Evolutionary conservation across 1,140 invertebrate genomes (phyloP).

Genomic region (Pemphigus obesinymphae): DNA sequence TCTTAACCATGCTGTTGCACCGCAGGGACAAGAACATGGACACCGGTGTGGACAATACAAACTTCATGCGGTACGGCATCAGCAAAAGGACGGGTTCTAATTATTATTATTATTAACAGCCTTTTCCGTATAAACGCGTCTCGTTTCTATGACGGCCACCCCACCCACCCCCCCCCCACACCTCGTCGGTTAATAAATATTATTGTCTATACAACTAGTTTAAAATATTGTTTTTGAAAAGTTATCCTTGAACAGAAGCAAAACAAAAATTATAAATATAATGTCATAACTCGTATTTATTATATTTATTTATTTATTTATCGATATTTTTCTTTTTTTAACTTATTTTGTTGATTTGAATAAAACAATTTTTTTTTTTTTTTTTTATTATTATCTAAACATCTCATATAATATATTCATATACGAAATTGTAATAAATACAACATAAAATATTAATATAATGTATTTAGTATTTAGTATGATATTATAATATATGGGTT

Average conservation of each 20-base stretch:
- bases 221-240: not conserved
- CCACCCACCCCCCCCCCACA: no score
- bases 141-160: not conserved
- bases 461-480: not conserved
- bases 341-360: constrained; percentile 6
- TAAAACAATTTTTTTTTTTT: constrained; percentile 27
- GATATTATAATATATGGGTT: not conserved
- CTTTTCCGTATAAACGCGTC: no score
- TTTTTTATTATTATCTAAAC: no score
- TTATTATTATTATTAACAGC: not conserved
- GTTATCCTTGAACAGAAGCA: not conserved
- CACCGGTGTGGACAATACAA: not conserved
- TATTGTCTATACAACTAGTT: not conserved
- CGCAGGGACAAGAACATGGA: constrained; percentile 1
- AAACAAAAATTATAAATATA: not conserved
- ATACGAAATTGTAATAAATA: not conserved
- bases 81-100: not conserved
- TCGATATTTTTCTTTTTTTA: not conserved
- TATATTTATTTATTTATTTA: not conserved
- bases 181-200: not conserved
- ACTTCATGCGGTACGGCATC: constrained; percentile 26
- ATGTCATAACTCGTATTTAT: not conserved
- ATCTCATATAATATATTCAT: not conserved
- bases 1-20: not conserved
- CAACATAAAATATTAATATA: not conserved